Conservation (phyloP, 2,797 vertebrate genomes). For the Petrocephalus sullivani region DNA sequence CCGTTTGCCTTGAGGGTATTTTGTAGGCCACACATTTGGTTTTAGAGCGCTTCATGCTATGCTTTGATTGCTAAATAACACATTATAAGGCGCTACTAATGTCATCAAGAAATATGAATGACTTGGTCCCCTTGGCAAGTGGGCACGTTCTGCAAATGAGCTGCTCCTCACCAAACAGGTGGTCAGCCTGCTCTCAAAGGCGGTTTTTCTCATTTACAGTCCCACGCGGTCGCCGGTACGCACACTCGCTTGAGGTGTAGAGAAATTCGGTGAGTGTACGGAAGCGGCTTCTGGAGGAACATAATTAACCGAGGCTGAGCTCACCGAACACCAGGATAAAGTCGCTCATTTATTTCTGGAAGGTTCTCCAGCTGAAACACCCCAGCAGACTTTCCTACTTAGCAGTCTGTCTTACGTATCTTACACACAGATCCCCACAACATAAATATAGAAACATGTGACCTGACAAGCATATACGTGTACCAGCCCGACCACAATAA, state of each 20-base stretch:
- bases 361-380: neutral
- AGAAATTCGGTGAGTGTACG: neutral
- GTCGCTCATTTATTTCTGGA: constrained; percentile 7
- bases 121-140: neutral
- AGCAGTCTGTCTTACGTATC: neutral
- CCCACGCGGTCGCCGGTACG: neutral
- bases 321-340: neutral
- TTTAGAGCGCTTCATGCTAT: neutral
- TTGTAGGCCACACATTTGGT: neutral
- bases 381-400: neutral
- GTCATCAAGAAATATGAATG: neutral
- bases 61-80: constrained; percentile 4
- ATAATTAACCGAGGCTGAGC: neutral
- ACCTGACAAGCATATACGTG: neutral
- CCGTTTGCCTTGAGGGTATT: neutral
- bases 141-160: neutral
- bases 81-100: neutral
- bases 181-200: neutral
- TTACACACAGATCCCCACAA: neutral
- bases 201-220: neutral
- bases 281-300: neutral
- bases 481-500: neutral
- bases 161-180: neutral
- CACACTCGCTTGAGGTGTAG: neutral
- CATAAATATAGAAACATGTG: constrained; percentile 1